Percentiles rank a stretch among this genome's conserved stretches.
phyloP scores from a whole-genome alignment of 2,113 vertebrate species.

The Notarius lentiginosus region DNA sequence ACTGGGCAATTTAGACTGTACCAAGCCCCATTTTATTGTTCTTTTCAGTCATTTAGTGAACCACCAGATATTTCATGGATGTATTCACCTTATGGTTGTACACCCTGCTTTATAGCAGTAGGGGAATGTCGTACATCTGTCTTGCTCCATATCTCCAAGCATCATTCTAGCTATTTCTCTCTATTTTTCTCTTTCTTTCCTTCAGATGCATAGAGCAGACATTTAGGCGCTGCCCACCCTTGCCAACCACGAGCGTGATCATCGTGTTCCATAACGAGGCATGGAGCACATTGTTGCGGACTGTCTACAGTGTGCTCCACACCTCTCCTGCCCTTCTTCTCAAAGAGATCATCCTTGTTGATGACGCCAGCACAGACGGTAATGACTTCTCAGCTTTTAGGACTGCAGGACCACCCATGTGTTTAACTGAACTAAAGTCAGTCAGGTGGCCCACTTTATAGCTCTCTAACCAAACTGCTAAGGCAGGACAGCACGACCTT shows the following conservation, averaged over 20 bases:
- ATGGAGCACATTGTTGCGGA: slow-evolving; percentile 94
- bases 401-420: slow-evolving; percentile 36
- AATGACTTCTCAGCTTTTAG: slow-evolving; percentile 57
- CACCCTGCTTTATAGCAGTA: slow-evolving; percentile 6
- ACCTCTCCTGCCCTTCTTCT: slow-evolving; percentile 91
- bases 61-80: slow-evolving; percentile 15
- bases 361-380: slow-evolving; percentile 95
- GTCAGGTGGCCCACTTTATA: slow-evolving; percentile 54
- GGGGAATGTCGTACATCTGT: slow-evolving; percentile 49
- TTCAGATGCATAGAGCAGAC: slow-evolving; percentile 95
- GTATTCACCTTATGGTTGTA: slow-evolving; percentile 25
- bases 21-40: slow-evolving; percentile 40
- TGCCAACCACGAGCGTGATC: slow-evolving; percentile 93
- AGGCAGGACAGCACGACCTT: background rate
- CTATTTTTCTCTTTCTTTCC: slow-evolving; percentile 22
- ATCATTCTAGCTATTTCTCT: background rate
- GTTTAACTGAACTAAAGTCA: slow-evolving; percentile 55
- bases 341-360: slow-evolving; percentile 97
- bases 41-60: background rate
- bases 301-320: slow-evolving; percentile 95
- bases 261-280: slow-evolving; percentile 99
- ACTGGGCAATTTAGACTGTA: slow-evolving; percentile 54
- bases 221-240: slow-evolving; percentile 88
- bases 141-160: slow-evolving; percentile 44
- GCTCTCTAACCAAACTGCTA: slow-evolving; percentile 31